These are phyloP conservation scores for Plecotus auritus DNA, from an alignment of 2,113 vertebrate genomes.

Conservation along the genomic window DNA sequence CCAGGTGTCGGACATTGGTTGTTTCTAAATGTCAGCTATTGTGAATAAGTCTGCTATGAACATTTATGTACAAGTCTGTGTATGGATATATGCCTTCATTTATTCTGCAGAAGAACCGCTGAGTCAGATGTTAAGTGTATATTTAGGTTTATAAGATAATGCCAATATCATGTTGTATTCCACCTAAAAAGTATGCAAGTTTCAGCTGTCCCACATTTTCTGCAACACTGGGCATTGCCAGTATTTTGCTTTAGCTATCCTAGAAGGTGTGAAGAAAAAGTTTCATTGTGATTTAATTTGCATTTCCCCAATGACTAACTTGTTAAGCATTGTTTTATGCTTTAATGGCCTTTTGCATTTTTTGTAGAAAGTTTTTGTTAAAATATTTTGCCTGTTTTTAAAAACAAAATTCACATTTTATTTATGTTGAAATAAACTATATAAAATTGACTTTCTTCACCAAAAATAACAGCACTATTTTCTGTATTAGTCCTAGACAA, in stretches of 20 bases:
- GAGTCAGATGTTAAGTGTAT: slow-evolving; percentile 36
- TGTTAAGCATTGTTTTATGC: neutral
- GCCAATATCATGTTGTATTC: neutral
- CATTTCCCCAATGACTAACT: slow-evolving; percentile 14
- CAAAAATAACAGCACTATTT: neutral
- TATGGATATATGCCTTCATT: neutral
- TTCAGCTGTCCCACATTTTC: neutral
- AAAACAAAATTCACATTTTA: neutral
- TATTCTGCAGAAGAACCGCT: slow-evolving; percentile 28
- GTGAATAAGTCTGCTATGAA: slow-evolving; percentile 37
- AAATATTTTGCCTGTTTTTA: neutral
- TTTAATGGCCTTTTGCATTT: neutral
- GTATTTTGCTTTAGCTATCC: neutral
- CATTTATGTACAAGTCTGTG: slow-evolving; percentile 2
- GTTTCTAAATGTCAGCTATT: slow-evolving; percentile 33
- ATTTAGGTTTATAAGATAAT: slow-evolving; percentile 30
- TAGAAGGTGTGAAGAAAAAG: slow-evolving; percentile 4
- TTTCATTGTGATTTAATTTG: slow-evolving; percentile 21
- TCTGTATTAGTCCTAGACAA: neutral
- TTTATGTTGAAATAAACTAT: neutral
- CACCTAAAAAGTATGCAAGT: neutral
- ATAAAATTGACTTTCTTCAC: neutral
- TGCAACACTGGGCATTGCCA: neutral
- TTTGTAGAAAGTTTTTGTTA: neutral
- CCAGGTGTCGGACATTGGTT: slow-evolving; percentile 39